phyloP scores from a whole-genome alignment of 2,113 vertebrate genomes.

The Catharus bicknelli region DNA sequence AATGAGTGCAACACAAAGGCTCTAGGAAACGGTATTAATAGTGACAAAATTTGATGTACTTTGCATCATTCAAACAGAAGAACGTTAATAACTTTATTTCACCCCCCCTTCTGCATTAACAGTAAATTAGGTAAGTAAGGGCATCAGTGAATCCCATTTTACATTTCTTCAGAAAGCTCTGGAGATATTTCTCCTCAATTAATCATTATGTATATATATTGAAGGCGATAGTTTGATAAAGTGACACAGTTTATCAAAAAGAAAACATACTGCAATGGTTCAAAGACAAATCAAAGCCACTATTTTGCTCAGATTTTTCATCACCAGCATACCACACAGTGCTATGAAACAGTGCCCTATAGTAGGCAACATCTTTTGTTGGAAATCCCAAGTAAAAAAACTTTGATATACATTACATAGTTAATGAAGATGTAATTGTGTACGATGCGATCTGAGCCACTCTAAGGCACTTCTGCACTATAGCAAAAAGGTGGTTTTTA shows the following conservation, averaged over 20 bases:
- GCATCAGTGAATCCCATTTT: background rate
- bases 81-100: background rate
- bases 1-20: background rate
- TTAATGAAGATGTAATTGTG: background rate
- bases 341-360: background rate
- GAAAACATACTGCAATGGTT: background rate
- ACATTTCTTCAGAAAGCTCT: background rate
- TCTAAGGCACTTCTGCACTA: background rate
- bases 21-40: background rate
- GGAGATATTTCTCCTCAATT: background rate
- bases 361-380: background rate
- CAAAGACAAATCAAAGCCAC: background rate
- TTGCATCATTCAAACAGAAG: background rate
- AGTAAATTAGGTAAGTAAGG: background rate
- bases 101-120: fast-evolving
- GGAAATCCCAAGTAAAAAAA: background rate
- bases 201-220: background rate
- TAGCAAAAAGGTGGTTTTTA: background rate
- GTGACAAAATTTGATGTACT: background rate
- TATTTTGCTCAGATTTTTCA: slow-evolving; percentile 8
- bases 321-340: background rate
- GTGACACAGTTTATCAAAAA: slow-evolving; percentile 15
- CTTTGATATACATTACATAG: background rate
- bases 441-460: background rate
- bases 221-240: slow-evolving; percentile 3